Conservation (phyloP, 2,113 vertebrate genomes). For the Sinocyclocheilus rhinocerous region DNA sequence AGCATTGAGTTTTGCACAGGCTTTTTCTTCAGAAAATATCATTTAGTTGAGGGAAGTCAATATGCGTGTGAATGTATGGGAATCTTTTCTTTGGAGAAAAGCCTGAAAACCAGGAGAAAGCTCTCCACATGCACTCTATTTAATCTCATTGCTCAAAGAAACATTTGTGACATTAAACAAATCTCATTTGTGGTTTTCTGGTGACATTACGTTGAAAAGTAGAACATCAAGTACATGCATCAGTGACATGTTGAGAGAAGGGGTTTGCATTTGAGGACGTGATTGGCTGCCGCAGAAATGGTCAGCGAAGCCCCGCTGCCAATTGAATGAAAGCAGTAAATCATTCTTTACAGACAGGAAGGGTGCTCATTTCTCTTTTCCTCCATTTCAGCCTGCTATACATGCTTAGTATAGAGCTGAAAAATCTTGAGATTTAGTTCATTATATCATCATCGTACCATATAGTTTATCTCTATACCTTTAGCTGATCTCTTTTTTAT, state of each 20-base stretch:
- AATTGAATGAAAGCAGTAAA: conserved; percentile 33
- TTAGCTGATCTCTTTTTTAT: neutral
- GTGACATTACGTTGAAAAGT: neutral
- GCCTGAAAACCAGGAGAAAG: neutral
- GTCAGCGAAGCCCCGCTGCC: neutral
- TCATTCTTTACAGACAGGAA: conserved; percentile 12
- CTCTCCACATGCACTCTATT: conserved; percentile 18
- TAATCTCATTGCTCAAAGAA: conserved; percentile 14
- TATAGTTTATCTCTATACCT: neutral
- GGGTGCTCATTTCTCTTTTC: neutral
- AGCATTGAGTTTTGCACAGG: neutral
- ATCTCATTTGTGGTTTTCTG: conserved; percentile 3
- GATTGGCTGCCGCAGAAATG: conserved; percentile 3
- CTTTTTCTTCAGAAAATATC: neutral
- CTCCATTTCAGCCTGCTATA: neutral
- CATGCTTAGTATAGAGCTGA: neutral
- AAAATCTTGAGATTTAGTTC: neutral
- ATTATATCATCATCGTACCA: neutral
- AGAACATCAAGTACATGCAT: neutral
- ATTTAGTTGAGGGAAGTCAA: neutral
- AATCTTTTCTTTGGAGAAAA: conserved; percentile 4
- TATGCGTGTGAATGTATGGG: neutral
- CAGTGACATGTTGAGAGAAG: conserved; percentile 4
- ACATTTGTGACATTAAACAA: neutral
- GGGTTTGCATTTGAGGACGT: neutral